A percentile compares a stretch with the other conserved stretches of the same genome.
These are phyloP conservation scores for Astropecten irregularis DNA, from an alignment of 53 echinoderm and acorn worm species.

Conservation along the genomic window DNA sequence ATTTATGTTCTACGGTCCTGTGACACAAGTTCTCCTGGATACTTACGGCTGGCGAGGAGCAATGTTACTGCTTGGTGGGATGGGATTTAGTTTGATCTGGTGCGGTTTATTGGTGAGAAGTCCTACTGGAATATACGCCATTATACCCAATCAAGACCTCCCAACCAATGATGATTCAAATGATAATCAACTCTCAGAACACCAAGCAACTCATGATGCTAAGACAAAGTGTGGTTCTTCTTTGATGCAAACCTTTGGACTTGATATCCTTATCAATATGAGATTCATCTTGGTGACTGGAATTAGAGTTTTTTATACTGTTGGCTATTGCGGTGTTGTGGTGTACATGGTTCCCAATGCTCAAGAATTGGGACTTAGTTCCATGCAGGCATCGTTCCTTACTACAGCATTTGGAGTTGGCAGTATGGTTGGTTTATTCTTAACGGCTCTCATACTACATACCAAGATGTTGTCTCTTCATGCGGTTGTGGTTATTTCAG, in stretches of 20 bases:
- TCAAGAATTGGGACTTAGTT: background rate
- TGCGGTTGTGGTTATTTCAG: no score
- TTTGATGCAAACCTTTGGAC: background rate
- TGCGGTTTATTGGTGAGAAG: conserved; percentile 15
- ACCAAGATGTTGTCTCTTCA: no score
- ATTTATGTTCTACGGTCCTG: conserved; percentile 19
- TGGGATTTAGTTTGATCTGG: background rate
- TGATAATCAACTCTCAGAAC: background rate
- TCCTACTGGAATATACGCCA: background rate
- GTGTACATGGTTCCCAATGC: conserved; percentile 14
- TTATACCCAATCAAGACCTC: background rate
- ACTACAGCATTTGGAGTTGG: background rate
- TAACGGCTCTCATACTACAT: background rate
- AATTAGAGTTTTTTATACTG: background rate
- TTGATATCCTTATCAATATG: background rate
- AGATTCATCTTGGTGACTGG: conserved; percentile 1
- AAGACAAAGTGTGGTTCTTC: background rate
- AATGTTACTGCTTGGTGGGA: conserved; percentile 24
- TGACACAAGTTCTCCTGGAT: conserved; percentile 18
- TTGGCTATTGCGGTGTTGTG: background rate
- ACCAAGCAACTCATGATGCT: background rate
- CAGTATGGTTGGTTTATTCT: background rate
- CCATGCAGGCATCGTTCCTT: background rate
- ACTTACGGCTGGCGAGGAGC: conserved; percentile 58
- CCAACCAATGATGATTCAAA: background rate